Conservation (phyloP, 2,888 invertebrate species). For the Pyrrhosoma nymphula region DNA sequence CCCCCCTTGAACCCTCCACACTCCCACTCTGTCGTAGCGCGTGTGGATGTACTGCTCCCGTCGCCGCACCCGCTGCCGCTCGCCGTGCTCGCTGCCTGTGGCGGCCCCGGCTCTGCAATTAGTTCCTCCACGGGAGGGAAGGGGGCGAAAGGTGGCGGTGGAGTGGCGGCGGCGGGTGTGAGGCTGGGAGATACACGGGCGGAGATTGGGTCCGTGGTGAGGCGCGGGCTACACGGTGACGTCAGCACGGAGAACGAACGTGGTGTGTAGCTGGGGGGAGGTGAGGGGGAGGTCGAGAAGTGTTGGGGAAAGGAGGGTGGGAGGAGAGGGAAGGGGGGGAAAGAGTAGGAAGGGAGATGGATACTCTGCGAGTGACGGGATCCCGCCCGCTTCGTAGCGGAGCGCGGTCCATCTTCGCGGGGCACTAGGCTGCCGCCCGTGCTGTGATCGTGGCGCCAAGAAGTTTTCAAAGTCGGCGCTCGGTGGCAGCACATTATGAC, state of each 20-base stretch:
- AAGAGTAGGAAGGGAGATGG: neutral
- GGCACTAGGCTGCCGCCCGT: neutral
- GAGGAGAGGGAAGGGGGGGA: neutral
- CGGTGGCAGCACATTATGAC: neutral
- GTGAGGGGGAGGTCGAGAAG: neutral
- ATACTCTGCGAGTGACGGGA: conserved; percentile 24
- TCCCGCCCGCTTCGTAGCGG: neutral
- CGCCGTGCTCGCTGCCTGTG: neutral
- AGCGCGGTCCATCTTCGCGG: neutral
- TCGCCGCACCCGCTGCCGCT: too few species aligned
- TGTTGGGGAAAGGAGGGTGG: neutral
- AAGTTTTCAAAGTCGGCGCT: neutral
- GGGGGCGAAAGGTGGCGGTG: neutral
- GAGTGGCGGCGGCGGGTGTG: neutral
- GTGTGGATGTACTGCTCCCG: too few species aligned
- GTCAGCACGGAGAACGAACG: conserved; percentile 28
- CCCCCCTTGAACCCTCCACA: too few species aligned
- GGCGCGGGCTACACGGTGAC: conserved; percentile 45
- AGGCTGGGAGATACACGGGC: neutral
- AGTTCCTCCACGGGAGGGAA: conserved; percentile 12
- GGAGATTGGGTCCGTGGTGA: conserved; percentile 30
- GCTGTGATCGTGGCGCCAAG: neutral
- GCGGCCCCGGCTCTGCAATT: conserved; percentile 38
- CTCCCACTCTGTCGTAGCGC: too few species aligned
- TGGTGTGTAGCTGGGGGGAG: neutral